Evolutionary conservation across 53 echinoderm and acorn worm species (phyloP).

Genomic region (Apostichopus leukothele): DNA sequence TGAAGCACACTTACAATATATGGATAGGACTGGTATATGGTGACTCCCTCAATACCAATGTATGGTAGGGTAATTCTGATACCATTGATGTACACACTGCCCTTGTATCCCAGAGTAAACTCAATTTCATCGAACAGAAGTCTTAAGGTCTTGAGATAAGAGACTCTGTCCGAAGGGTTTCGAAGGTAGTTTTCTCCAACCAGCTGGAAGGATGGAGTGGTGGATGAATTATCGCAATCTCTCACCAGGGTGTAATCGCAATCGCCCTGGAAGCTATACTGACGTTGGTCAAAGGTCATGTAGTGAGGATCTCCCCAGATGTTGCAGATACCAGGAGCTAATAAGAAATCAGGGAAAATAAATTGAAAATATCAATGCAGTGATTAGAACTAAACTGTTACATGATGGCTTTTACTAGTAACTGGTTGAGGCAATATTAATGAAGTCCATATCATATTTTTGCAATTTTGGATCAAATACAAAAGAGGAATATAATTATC

Average conservation of each 20-base stretch:
- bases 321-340: constrained; percentile 59
- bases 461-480: no score
- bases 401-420: no score
- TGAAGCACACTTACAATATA: constrained; percentile 14
- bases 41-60: constrained; percentile 33
- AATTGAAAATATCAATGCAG: no score
- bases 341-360: neutral
- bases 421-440: no score
- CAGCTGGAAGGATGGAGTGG: constrained; percentile 46
- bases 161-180: constrained; percentile 54
- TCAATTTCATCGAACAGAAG: constrained; percentile 9
- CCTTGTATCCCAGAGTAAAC: constrained; percentile 10
- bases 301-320: constrained; percentile 77
- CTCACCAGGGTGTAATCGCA: constrained; percentile 66
- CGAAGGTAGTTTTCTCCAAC: constrained; percentile 50
- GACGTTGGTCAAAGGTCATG: constrained; percentile 60
- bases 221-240: constrained; percentile 40
- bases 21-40: constrained; percentile 28
- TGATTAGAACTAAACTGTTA: no score
- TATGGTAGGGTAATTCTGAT: constrained; percentile 38
- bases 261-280: constrained; percentile 69
- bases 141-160: constrained; percentile 4
- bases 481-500: no score
- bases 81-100: constrained; percentile 23
- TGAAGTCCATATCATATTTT: no score